phyloP scores from a whole-genome alignment of 2,113 vertebrate genomes.

The Passerina amoena region DNA sequence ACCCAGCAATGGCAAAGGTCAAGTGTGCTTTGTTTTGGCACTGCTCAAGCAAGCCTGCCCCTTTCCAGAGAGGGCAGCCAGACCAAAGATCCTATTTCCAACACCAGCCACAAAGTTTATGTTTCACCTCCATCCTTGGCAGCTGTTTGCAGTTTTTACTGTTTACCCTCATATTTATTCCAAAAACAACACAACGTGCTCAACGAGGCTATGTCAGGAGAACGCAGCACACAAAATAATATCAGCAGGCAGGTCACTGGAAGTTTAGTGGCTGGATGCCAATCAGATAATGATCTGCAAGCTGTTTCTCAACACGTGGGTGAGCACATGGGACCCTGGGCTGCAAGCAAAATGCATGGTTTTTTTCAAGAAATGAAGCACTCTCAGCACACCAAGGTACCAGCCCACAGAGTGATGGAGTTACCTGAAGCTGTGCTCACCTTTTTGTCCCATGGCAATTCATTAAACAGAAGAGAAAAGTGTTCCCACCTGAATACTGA shows the following conservation, averaged over 20 bases:
- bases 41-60: background rate
- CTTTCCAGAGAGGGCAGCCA: background rate
- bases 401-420: background rate
- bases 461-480: background rate
- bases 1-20: background rate
- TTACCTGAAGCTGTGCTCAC: background rate
- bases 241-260: slow-evolving; percentile 14
- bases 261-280: slow-evolving; percentile 14
- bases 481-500: fast-evolving
- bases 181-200: slow-evolving; percentile 1
- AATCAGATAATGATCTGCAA: slow-evolving; percentile 44
- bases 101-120: background rate
- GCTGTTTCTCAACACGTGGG: background rate
- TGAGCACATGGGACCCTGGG: background rate
- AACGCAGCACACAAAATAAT: background rate
- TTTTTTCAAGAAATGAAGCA: background rate
- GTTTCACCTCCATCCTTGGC: background rate
- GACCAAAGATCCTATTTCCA: background rate
- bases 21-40: background rate
- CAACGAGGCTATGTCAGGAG: background rate
- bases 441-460: background rate
- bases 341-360: background rate
- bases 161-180: slow-evolving; percentile 30
- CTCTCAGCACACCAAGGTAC: background rate
- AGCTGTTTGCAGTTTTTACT: background rate